Evolutionary conservation across 1,140 invertebrate genomes (phyloP).

Genomic region (Euwallacea fornicatus): DNA sequence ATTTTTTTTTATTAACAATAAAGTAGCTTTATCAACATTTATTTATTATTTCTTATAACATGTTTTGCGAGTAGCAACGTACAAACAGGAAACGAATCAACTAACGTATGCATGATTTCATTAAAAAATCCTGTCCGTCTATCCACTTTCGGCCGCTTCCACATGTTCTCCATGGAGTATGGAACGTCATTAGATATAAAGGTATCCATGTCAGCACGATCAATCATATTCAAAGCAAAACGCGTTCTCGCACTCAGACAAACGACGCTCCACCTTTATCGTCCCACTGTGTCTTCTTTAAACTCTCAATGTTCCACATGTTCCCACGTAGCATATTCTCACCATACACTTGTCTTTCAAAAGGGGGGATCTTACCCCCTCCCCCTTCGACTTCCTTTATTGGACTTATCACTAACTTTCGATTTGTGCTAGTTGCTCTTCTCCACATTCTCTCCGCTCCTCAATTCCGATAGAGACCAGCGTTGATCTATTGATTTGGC

Average conservation of each 20-base stretch:
- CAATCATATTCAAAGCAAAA: neutral
- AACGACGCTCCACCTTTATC: slow-evolving; percentile 44
- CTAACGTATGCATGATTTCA: too few species aligned
- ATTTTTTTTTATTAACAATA: too few species aligned
- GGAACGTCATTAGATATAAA: neutral
- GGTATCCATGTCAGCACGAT: neutral
- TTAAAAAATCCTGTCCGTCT: too few species aligned
- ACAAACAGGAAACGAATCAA: too few species aligned
- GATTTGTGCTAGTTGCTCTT: slow-evolving; percentile 36
- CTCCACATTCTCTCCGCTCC: slow-evolving; percentile 36
- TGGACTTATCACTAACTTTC: slow-evolving; percentile 51
- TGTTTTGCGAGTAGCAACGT: too few species aligned
- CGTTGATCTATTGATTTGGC: slow-evolving; percentile 34
- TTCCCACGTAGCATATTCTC: slow-evolving; percentile 48
- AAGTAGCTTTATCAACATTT: too few species aligned
- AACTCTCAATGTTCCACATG: slow-evolving; percentile 32
- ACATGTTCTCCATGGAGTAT: too few species aligned
- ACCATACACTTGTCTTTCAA: slow-evolving; percentile 45
- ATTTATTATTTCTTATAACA: too few species aligned
- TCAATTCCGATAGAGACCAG: slow-evolving; percentile 43
- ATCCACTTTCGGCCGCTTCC: too few species aligned
- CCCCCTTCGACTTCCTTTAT: slow-evolving; percentile 37
- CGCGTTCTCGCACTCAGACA: slow-evolving; percentile 29
- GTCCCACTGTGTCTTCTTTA: slow-evolving; percentile 45
- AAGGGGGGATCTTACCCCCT: slow-evolving; percentile 49